Conservation (phyloP, 2,113 vertebrate species). For the Muntiacus reevesi region DNA sequence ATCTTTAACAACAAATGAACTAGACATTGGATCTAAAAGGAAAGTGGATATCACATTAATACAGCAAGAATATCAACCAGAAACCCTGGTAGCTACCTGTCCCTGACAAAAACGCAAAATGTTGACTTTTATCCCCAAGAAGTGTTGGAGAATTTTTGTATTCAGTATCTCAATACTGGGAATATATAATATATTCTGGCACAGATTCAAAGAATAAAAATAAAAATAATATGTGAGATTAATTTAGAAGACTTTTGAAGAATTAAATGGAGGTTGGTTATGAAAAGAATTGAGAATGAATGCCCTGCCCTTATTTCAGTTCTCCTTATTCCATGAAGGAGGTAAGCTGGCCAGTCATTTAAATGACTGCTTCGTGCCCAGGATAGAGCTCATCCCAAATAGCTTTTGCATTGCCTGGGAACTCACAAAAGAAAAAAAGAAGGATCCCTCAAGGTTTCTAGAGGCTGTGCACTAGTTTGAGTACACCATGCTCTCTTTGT, state of each 20-base stretch:
- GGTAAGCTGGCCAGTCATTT: neutral
- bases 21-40: neutral
- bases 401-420: slow-evolving; percentile 34
- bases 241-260: neutral
- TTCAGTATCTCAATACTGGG: neutral
- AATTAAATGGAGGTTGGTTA: neutral
- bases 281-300: neutral
- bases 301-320: neutral
- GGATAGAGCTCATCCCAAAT: neutral
- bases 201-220: neutral
- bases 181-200: neutral
- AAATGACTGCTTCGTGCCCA: slow-evolving; percentile 10
- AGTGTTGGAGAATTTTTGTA: neutral
- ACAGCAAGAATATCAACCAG: neutral
- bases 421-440: slow-evolving; percentile 1
- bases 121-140: neutral
- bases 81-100: neutral
- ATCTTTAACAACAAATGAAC: slow-evolving; percentile 21
- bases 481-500: slow-evolving; percentile 4
- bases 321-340: neutral
- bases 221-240: neutral
- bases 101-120: neutral
- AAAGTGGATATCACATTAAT: neutral
- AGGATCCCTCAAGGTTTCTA: neutral
- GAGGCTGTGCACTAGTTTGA: neutral